Conservation (phyloP, 2,888 invertebrate genomes). For the Andrena praecox region DNA sequence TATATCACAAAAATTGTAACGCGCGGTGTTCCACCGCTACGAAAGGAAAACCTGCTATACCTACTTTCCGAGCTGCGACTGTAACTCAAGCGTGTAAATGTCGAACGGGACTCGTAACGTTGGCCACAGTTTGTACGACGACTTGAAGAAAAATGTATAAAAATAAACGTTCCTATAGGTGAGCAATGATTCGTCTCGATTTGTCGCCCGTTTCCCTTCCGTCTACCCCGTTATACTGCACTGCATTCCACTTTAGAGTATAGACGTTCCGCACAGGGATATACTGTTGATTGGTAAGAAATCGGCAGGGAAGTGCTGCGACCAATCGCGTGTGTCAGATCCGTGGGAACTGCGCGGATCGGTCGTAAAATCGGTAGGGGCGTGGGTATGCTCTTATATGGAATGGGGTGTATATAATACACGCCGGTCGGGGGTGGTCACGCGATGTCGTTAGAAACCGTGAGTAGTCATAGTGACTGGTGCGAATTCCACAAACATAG, state of each 20-base stretch:
- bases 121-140: constrained; percentile 64
- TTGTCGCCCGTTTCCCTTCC: not conserved
- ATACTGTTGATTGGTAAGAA: too few species aligned
- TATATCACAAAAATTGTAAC: not conserved
- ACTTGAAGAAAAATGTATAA: constrained; percentile 29
- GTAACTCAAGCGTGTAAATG: constrained; percentile 48
- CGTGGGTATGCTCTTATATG: too few species aligned
- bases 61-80: constrained; percentile 11
- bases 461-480: constrained; percentile 74
- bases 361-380: too few species aligned
- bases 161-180: constrained; percentile 56
- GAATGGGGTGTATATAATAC: not conserved
- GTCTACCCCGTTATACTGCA: not conserved
- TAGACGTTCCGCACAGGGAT: too few species aligned
- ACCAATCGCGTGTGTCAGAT: too few species aligned
- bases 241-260: too few species aligned
- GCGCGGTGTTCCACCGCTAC: not conserved
- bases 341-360: too few species aligned
- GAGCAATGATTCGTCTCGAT: constrained; percentile 3
- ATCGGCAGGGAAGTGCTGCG: too few species aligned
- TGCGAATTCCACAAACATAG: constrained; percentile 77
- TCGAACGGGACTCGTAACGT: constrained; percentile 45
- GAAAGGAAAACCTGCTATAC: not conserved
- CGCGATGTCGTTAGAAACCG: constrained; percentile 67
- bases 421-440: constrained; percentile 29